Base-by-base conservation (phyloP, 2,797 vertebrate genomes). In the Poeciliopsis paucimaculata region DNA sequence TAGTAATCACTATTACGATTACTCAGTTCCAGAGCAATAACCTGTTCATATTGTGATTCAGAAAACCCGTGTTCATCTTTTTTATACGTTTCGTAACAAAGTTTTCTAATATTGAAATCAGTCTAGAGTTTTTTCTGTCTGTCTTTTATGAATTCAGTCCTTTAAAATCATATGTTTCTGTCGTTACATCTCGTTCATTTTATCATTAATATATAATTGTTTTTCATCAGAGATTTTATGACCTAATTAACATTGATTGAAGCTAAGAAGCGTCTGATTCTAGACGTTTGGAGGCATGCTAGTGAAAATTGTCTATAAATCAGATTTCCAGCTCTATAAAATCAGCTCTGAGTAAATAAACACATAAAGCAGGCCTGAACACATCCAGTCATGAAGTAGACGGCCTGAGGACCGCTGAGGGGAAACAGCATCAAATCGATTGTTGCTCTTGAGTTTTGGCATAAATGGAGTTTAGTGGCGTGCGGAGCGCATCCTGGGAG, bases 401-500 rank as follows among this genome's bases (percentile, higher is more conserved):
- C 75, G 28, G 26, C 82, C 73, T 36, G 57, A 60, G 57, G 57
- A 60, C 57, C 28, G 57, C 28, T 60, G 74, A 84, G 46, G 72
- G 45, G 68, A 75, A 78, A 79, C 76, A 6, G 79, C 79, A 39
- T 82, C 55, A 82, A 87, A 86, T 88, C 2, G 5, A 77, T 84
- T 81, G 81, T 64, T 70, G 28, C 60, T 49, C 75, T 79, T 57
- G 80, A 20, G 81, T 73, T 82, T 72, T 2, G 41, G 45, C 71
- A 74, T 90, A 82, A 89, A 89, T 89, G 82, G 83, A 4, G 39
- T 78, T 78, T 51, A 82, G 55, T 47, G 39, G 23, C 10, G 41
- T 71, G 71, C 81, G 60, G 75, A 80, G 78, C 70, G 6, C 49
- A 81, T n/a, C 15, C 36, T 80, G 77, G 78, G 81, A 89, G 83